phyloP scores from a whole-genome alignment of 2,888 invertebrate species.

The Nephrotoma flavescens region DNA sequence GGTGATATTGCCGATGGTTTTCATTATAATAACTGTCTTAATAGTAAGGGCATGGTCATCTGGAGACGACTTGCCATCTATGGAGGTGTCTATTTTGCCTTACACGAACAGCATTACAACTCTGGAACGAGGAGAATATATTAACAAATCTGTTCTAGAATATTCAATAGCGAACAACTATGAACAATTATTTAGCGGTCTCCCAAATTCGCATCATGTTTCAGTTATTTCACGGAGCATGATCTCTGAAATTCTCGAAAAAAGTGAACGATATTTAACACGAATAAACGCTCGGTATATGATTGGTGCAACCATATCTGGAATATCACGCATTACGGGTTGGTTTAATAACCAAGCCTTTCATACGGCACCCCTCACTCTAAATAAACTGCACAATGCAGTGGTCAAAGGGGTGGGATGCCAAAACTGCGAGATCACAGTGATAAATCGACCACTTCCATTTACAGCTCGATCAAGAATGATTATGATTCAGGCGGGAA shows the following conservation, averaged over 20 bases:
- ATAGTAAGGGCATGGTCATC: not conserved
- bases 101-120: not conserved
- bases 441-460: conserved; percentile 49
- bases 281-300: conserved; percentile 37
- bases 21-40: not conserved
- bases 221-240: not conserved
- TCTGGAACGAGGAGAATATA: not conserved
- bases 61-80: not conserved
- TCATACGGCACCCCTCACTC: conserved; percentile 47
- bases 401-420: conserved; percentile 32
- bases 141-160: not conserved
- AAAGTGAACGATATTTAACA: conserved; percentile 36
- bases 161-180: not conserved
- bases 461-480: conserved; percentile 34
- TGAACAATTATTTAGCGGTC: not conserved
- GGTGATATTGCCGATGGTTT: not conserved
- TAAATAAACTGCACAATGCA: conserved; percentile 41
- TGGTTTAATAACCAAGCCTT: conserved; percentile 70
- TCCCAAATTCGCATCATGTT: not conserved
- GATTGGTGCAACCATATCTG: conserved; percentile 37
- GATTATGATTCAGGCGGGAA: conserved; percentile 16
- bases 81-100: not conserved
- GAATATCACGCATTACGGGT: conserved; percentile 34
- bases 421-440: conserved; percentile 15
- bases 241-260: not conserved